These are phyloP conservation scores for Drosophila pseudotalamancana DNA, from an alignment of 2,888 invertebrate species.

Conservation along the genomic window DNA sequence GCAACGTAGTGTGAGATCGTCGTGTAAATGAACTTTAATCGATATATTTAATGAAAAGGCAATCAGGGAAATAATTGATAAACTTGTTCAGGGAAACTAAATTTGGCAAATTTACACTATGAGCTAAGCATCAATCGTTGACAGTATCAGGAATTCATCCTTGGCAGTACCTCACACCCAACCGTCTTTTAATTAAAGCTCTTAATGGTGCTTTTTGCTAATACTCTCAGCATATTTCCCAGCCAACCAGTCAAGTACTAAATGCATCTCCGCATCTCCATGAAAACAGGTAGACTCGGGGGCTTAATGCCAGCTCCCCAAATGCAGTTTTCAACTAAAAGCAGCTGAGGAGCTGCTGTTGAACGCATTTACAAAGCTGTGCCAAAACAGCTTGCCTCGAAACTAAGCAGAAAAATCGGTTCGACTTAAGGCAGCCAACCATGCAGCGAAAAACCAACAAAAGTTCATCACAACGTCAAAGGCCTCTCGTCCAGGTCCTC, in stretches of 20 bases:
- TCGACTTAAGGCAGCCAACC: constrained; percentile 29
- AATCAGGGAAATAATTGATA: constrained; percentile 35
- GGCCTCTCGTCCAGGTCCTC: constrained; percentile 27
- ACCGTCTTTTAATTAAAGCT: constrained; percentile 41
- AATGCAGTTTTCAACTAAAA: constrained; percentile 52
- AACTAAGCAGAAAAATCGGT: constrained; percentile 48
- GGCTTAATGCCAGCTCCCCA: constrained; percentile 38
- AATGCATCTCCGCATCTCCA: background rate
- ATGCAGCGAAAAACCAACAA: constrained; percentile 21
- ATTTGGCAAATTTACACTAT: constrained; percentile 18
- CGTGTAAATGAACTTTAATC: constrained; percentile 32
- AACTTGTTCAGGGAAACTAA: constrained; percentile 28
- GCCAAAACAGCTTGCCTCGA: constrained; percentile 10
- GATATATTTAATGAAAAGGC: constrained; percentile 35
- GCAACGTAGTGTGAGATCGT: constrained; percentile 31
- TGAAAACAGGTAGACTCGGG: constrained; percentile 4
- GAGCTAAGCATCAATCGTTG: constrained; percentile 2
- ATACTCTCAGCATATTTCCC: constrained; percentile 8
- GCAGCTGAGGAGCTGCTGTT: constrained; percentile 23
- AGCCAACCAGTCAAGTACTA: background rate
- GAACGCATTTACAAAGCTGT: constrained; percentile 17
- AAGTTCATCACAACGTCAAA: constrained; percentile 61
- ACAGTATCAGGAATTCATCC: background rate
- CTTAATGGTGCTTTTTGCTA: constrained; percentile 30
- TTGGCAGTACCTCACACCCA: background rate